Evolutionary conservation across 1,140 invertebrate species (phyloP), one percentile per base, ranked within the genome.

Genomic region (Coboldia fuscipes): DNA sequence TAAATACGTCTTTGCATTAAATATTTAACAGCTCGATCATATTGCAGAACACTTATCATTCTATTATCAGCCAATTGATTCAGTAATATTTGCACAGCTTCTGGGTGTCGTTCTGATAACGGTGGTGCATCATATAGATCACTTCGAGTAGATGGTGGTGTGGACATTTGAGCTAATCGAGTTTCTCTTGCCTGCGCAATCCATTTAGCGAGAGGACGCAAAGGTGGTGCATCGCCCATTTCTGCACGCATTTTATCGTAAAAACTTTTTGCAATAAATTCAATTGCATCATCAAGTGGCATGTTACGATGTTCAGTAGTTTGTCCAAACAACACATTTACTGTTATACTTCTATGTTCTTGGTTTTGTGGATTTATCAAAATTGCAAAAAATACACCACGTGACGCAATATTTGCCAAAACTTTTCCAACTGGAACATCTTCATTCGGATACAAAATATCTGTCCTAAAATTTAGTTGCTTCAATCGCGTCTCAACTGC

Each of bases 231-330:
- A 4, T 51, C 40, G 13, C 33, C 33, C 2, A 59, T 63, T 29
- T 68, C 68, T 12, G 68, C 65, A 36, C 64, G 62, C 46, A 82
- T 72, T 50, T 84, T 82, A 34, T 68, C 68, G 33, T 73, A 69
- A 57, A 83, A 90, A 54, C 84, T 85, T 14, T 74, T 65, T 15
- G 65, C 63, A 21, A 93, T 63, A 26, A 92, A 60, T 37, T 65
- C 65, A 35, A 92, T 62, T 2, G 86, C 83, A 57, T 90, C 83
- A 34, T 90, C 82, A n/a, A 89, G 45, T 0, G 84, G 85, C 82
- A 93, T 92, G 56, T 94, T 90, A 40, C 86, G 69, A 49, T 93
- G 86, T 51, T 92, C 88, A 78, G 58, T 41, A 40, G 84, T 81
- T 44, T 78, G 61, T 13, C 86, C 86, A 58, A 90, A 80, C 14